Conservation (phyloP, 1,140 invertebrate genomes). For the Delia radicum region DNA sequence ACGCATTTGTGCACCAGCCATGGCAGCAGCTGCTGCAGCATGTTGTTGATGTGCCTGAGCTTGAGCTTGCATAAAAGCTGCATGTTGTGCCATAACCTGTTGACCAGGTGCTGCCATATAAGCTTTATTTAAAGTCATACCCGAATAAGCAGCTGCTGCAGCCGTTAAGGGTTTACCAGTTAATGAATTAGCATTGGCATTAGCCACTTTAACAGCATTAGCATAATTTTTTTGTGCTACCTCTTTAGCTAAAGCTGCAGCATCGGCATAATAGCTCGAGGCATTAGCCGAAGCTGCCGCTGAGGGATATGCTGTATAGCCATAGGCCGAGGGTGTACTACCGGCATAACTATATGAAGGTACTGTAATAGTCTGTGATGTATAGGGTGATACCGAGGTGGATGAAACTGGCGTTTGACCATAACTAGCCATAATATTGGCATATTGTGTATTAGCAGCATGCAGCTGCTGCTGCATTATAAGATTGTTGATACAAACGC, state of each 20-base stretch:
- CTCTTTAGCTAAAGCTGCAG: conserved; percentile 69
- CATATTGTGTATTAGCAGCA: conserved; percentile 26
- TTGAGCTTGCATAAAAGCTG: conserved; percentile 36
- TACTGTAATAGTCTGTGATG: conserved; percentile 23
- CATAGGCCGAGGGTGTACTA: conserved; percentile 43
- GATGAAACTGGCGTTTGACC: conserved; percentile 35
- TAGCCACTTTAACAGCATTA: conserved; percentile 65
- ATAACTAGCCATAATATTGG: conserved; percentile 29
- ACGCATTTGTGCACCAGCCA: conserved; percentile 31
- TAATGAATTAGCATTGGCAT: conserved; percentile 31
- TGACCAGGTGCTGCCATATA: conserved; percentile 41
- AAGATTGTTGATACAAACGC: conserved; percentile 37
- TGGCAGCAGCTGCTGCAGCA: conserved; percentile 7
- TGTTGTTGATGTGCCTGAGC: conserved; percentile 43
- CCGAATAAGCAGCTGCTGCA: conserved; percentile 63
- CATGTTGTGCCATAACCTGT: conserved; percentile 34
- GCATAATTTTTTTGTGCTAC: conserved; percentile 77
- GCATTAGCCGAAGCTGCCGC: conserved; percentile 31
- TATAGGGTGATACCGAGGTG: conserved; percentile 5
- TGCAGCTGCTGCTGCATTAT: conserved; percentile 49
- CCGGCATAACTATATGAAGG: conserved; percentile 43
- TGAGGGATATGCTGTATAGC: conserved; percentile 46
- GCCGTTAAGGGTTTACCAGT: conserved; percentile 37
- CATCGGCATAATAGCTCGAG: conserved; percentile 56
- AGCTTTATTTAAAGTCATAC: conserved; percentile 70